A percentile compares a stretch with the other conserved stretches of the same genome.
Evolutionary conservation across 2,113 vertebrate genomes (phyloP).

Genomic region (Microtus richardsoni): DNA sequence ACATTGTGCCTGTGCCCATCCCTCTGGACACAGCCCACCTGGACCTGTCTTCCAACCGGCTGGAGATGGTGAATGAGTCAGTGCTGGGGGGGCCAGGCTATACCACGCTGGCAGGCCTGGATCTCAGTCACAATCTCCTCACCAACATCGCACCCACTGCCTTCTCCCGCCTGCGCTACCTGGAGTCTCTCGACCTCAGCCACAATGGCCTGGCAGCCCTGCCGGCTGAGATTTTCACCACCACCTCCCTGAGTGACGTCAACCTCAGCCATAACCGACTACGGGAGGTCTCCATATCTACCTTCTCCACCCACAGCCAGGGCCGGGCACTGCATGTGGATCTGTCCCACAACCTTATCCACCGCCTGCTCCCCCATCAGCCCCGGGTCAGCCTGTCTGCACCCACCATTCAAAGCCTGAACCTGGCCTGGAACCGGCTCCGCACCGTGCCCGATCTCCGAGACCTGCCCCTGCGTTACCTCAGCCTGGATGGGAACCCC

Average conservation of each 20-base stretch:
- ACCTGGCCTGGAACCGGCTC: constrained; percentile 92
- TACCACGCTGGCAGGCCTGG: constrained; percentile 95
- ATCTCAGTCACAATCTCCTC: constrained; percentile 95
- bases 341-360: constrained; percentile 92
- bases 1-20: constrained; percentile 91
- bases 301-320: constrained; percentile 90
- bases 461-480: constrained; percentile 91
- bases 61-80: constrained; percentile 91
- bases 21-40: constrained; percentile 96
- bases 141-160: constrained; percentile 88
- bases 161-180: constrained; percentile 95
- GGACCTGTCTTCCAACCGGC: constrained; percentile 94
- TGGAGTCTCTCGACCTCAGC: constrained; percentile 96
- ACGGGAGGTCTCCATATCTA: constrained; percentile 87
- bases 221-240: constrained; percentile 89
- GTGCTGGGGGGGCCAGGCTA: constrained; percentile 97
- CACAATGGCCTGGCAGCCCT: constrained; percentile 92
- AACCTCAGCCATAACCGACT: constrained; percentile 95
- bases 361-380: constrained; percentile 77
- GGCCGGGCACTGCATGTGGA: constrained; percentile 91
- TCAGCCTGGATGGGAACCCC: constrained; percentile 94
- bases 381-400: constrained; percentile 36
- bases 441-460: constrained; percentile 87
- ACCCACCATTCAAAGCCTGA: constrained; percentile 92
- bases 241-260: constrained; percentile 92